Conservation (phyloP, 2,113 vertebrate species). For the Odontesthes bonariensis region DNA sequence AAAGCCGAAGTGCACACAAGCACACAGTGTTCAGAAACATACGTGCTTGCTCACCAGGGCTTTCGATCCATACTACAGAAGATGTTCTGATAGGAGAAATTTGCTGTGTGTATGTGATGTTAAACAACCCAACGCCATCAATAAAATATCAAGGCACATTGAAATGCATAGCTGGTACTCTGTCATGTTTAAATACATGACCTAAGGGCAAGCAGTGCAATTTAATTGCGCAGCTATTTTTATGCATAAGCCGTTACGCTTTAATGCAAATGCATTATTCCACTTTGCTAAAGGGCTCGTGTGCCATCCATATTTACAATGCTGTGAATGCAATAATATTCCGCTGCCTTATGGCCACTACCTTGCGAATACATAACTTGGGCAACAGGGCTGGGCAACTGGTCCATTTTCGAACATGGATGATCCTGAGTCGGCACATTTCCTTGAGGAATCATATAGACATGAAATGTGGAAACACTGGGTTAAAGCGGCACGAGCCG, state of each 20-base stretch:
- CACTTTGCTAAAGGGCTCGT: slow-evolving; percentile 30
- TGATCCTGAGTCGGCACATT: not conserved
- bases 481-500: too few relatives aligned
- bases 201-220: slow-evolving; percentile 14
- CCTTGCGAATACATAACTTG: not conserved
- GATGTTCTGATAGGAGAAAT: not conserved
- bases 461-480: too few relatives aligned
- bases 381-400: not conserved
- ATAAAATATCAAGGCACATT: slow-evolving; percentile 29
- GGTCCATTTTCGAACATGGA: too few relatives aligned
- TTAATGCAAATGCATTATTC: slow-evolving; percentile 47
- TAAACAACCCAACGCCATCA: not conserved
- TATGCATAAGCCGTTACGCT: slow-evolving; percentile 35
- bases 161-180: slow-evolving; percentile 28
- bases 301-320: slow-evolving; percentile 9
- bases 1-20: not conserved
- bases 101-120: slow-evolving; percentile 3
- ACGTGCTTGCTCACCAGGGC: slow-evolving; percentile 2
- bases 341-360: not conserved
- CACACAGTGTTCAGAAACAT: slow-evolving; percentile 15
- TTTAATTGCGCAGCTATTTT: slow-evolving; percentile 43
- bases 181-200: slow-evolving; percentile 45
- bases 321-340: not conserved
- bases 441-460: not conserved
- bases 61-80: slow-evolving; percentile 8